These are phyloP conservation scores for Caenorhabditis afra DNA, from an alignment of 2,888 invertebrate species.

Conservation along the genomic window DNA sequence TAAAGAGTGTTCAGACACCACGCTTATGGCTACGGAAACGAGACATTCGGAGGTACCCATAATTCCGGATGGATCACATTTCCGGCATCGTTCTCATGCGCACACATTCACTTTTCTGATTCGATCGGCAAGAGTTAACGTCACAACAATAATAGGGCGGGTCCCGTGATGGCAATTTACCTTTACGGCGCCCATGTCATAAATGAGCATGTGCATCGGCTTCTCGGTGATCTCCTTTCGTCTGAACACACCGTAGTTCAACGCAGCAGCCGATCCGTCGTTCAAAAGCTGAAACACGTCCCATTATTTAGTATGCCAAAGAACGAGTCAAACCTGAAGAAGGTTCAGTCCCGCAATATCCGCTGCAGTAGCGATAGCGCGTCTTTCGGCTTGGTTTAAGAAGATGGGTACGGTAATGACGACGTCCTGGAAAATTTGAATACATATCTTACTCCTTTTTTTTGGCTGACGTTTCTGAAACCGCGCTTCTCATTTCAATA, in stretches of 20 bases:
- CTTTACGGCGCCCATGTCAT: conserved; percentile 97
- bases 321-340: conserved; percentile 81
- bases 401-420: conserved; percentile 96
- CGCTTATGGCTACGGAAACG: background rate
- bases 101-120: background rate
- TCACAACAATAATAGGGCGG: too few species aligned
- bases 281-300: conserved; percentile 96
- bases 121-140: too few species aligned
- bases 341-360: conserved; percentile 91
- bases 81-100: conserved; percentile 5
- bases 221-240: conserved; percentile 85
- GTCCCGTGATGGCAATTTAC: too few species aligned
- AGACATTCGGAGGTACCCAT: too few species aligned
- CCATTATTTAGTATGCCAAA: too few species aligned
- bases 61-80: conserved; percentile 12
- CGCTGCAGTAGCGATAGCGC: conserved; percentile 90
- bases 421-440: conserved; percentile 85
- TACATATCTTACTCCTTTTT: background rate
- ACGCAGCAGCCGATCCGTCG: conserved; percentile 94
- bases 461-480: background rate
- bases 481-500: background rate
- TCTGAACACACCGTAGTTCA: conserved; percentile 96
- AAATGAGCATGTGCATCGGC: conserved; percentile 87
- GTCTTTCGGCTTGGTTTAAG: conserved; percentile 95
- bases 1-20: background rate